Percentiles rank a stretch among this genome's conserved stretches.
Conservation (phyloP, 1,140 invertebrate genomes). For the Asbolus verrucosus region DNA sequence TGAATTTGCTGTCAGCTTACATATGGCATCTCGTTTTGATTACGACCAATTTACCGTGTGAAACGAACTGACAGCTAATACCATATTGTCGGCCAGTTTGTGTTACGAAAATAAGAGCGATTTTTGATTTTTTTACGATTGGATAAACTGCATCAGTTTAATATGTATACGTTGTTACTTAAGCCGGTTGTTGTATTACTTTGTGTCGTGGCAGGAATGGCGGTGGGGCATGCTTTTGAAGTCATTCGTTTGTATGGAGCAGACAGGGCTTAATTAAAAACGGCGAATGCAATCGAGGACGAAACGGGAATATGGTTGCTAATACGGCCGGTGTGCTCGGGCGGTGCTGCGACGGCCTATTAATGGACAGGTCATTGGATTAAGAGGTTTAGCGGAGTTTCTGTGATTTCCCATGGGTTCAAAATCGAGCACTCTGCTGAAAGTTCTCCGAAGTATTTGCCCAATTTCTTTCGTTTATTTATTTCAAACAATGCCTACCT, state of each 20-base stretch:
- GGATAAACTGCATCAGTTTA: no score
- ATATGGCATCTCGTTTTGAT: no score
- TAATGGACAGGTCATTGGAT: constrained; percentile 54
- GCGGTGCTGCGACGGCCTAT: constrained; percentile 45
- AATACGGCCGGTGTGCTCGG: constrained; percentile 31
- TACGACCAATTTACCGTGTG: no score
- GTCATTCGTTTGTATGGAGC: constrained; percentile 14
- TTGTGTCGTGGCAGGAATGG: no score
- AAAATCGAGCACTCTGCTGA: constrained; percentile 43
- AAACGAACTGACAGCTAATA: no score
- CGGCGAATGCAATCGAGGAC: constrained; percentile 29
- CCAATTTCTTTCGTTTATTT: constrained; percentile 50
- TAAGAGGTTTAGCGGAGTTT: constrained; percentile 51
- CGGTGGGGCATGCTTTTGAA: neutral
- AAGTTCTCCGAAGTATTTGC: constrained; percentile 47
- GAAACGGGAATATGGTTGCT: constrained; percentile 28
- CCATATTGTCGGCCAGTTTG: no score
- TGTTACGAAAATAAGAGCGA: no score
- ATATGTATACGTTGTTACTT: no score
- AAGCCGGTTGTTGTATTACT: no score
- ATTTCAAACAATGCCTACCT: constrained; percentile 66
- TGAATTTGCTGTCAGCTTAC: no score
- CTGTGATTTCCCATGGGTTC: constrained; percentile 53
- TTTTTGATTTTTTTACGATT: no score
- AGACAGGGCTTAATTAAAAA: constrained; percentile 33